Percentiles rank a stretch among this genome's conserved stretches.
phyloP scores from a whole-genome alignment of 2,888 invertebrate genomes.

The Drosophila birchii region DNA sequence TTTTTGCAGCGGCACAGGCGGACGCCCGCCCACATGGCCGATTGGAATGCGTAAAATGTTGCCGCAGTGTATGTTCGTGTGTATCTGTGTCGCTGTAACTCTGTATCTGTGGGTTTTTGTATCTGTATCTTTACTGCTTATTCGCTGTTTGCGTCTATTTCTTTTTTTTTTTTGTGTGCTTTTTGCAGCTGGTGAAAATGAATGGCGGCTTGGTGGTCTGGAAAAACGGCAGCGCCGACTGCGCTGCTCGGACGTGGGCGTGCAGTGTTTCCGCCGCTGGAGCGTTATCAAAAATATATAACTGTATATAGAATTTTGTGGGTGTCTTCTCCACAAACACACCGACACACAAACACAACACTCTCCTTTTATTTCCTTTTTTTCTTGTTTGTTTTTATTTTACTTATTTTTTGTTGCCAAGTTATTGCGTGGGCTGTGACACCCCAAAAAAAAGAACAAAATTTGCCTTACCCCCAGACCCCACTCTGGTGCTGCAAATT shows the following conservation, averaged over 20 bases:
- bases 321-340: constrained; percentile 19
- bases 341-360: constrained; percentile 5
- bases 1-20: constrained; percentile 21
- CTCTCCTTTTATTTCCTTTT: constrained; percentile 28
- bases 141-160: constrained; percentile 6
- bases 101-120: constrained; percentile 22
- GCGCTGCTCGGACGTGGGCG: constrained; percentile 66
- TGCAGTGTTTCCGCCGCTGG: constrained; percentile 63
- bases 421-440: constrained; percentile 63
- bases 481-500: constrained; percentile 32
- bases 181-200: constrained; percentile 56
- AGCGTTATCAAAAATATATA: constrained; percentile 72
- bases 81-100: constrained; percentile 18
- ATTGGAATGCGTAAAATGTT: constrained; percentile 79
- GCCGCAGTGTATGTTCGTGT: constrained; percentile 17
- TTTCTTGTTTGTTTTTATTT: constrained; percentile 9
- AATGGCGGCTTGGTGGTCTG: constrained; percentile 68
- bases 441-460: not conserved
- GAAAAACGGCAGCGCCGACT: constrained; percentile 53
- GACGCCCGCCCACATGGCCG: constrained; percentile 60
- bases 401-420: constrained; percentile 47
- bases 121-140: constrained; percentile 17
- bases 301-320: constrained; percentile 47
- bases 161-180: constrained; percentile 6
- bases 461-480: constrained; percentile 28